Conservation (phyloP, 2,113 vertebrate species). For the Sminthopsis crassicaudata region DNA sequence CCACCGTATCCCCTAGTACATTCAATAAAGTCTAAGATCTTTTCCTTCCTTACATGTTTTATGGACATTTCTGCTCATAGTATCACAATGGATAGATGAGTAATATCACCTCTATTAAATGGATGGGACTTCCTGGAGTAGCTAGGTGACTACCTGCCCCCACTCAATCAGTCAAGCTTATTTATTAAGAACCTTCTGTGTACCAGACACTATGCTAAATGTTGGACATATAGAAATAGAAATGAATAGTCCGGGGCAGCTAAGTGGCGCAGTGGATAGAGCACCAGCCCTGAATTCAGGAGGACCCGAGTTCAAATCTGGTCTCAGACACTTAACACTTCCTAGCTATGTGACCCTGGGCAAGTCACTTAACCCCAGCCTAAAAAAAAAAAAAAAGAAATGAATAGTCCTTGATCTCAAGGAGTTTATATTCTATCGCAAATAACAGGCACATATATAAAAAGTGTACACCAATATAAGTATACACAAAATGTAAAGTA, state of each 20-base stretch:
- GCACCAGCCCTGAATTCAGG: too few species aligned
- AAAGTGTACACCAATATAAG: not conserved
- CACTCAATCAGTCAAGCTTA: not conserved
- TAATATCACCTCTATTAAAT: not conserved
- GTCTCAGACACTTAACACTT: too few species aligned
- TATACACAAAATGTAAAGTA: not conserved
- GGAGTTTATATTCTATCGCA: not conserved
- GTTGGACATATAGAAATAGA: not conserved
- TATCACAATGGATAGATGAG: constrained; percentile 1
- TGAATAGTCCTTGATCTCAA: not conserved
- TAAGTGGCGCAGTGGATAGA: too few species aligned
- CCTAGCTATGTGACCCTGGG: too few species aligned
- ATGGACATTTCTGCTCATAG: constrained; percentile 14
- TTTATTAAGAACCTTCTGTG: not conserved
- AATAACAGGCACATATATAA: not conserved
- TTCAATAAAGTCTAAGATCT: constrained; percentile 55
- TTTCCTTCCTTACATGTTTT: constrained; percentile 58
- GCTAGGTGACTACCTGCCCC: not conserved
- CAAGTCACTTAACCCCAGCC: too few species aligned
- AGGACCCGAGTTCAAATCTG: too few species aligned
- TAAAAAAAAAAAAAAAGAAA: too few species aligned
- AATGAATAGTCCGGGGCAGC: too few species aligned
- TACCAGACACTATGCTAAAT: not conserved
- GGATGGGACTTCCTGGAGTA: not conserved
- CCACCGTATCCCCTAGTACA: constrained; percentile 33